Base-by-base conservation (phyloP, 2,888 invertebrate genomes). In the Microplitis manilae region DNA sequence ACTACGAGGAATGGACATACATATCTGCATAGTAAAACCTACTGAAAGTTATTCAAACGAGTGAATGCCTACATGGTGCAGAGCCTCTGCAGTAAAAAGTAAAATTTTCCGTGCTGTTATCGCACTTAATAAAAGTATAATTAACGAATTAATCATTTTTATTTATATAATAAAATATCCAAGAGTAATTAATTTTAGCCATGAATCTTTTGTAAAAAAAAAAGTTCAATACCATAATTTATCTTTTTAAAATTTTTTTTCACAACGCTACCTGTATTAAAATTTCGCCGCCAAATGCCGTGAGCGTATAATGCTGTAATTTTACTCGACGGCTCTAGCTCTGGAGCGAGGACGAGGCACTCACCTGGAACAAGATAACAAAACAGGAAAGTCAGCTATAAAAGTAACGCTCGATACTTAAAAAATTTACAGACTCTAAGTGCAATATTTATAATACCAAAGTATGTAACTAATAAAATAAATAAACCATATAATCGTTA, bases 361-460 rank as follows among this genome's bases (percentile, higher is more conserved):
- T 86, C 86, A 86, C 86, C 86, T 86, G 83, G n/a, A 82, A 77
- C 79, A 73, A 68, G 71, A 75, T 38, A 59, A 75, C 75, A 60
- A 75, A 38, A 70, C 8, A 64, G 69, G 69, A 59, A 62, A 50
- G 5, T 73, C 2, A 50, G 65, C 8, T n/a, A 73, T 61, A 15
- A 17, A 41, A 17, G 17, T 41, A 7, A 40, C 9, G 50, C 6
- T 68, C 40, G 15, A 41, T 41, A 50, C 13, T 68, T 15, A 6
- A 6, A 41, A 6, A 17, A 7, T 41, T 41, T 40, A 41, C 9
- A 15, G 20, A 70, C 30, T 30, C 9, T 60, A 59, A 13, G 38
- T 20, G n/a, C 15, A 62, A 6, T 62, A 17, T 6, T 62, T 62
- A 13, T 50, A 13, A 50, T 50, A 13, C 13, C 50, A 50, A 50